Base-by-base conservation (phyloP, 2,888 invertebrate species). In the Isotomurus palustris region DNA sequence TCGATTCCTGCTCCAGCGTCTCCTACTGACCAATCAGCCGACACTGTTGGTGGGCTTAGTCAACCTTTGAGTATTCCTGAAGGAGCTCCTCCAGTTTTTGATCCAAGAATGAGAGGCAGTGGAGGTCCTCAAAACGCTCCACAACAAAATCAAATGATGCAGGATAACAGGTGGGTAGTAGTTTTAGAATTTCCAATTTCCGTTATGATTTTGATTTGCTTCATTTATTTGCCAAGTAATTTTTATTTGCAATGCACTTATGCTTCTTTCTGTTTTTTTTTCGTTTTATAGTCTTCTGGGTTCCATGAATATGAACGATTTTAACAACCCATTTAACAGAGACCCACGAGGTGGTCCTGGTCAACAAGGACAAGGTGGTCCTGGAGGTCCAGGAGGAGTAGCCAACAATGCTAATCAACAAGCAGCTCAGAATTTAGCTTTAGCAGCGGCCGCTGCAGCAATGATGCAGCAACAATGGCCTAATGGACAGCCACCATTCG, bases 11-110 rank as follows among this genome's bases (percentile, higher is more conserved):
- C 61, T 12, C 61, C 61, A 12, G 61, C 49, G 2, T 58, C 58
- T 6, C 61, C 57, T 8, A 61, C 58, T 3, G 61, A 61, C 36
- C 51, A 50, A 1, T 41, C 58, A 8, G 43, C 58, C n/a, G 58
- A 57, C 22, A 51, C 50, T 22, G n/a, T 43, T 32, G 50, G 50
- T 21, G 29, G 53, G 10, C 4, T 14, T 22, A 43, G 24, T 19
- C 61, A 61, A 22, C 61, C 61, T 1, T 29, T 61, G 17, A 61
- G 54, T 8, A 61, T 61, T 38, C 61, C 61, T n/a, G 58, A 57
- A 36, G 58, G 54, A n/a, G 43, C 61, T 1, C 53, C 60, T 3
- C 58, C 62, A 6, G 45, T 62, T 1, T 62, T 62, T 27, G 62
- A 62, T 25, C 61, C 61, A 19, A 29, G 61, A 5, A 61, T 58